Evolutionary conservation across 1,140 invertebrate species (phyloP).

Genomic region (Heterodera schachtii): DNA sequence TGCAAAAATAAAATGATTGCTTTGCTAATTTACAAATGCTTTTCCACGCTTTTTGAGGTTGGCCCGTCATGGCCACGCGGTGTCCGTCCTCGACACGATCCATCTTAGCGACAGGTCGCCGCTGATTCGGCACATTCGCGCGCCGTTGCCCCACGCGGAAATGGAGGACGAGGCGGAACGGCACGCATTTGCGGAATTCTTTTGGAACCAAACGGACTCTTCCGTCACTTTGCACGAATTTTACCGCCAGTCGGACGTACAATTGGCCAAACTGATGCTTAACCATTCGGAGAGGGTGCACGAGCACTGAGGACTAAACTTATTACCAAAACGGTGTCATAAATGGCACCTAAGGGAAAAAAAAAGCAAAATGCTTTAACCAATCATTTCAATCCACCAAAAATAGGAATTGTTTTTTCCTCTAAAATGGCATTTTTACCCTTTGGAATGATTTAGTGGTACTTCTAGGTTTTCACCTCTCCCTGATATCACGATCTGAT

Average conservation of each 20-base stretch:
- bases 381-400: no score
- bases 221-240: conserved; percentile 27
- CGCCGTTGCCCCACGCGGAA: conserved; percentile 17
- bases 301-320: neutral
- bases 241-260: conserved; percentile 7
- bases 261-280: conserved; percentile 24
- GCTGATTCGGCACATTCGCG: conserved; percentile 15
- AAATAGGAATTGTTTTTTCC: neutral
- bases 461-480: no score
- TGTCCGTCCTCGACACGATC: conserved; percentile 24
- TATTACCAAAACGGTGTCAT: no score
- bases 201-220: conserved; percentile 30
- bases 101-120: conserved; percentile 7
- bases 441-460: no score
- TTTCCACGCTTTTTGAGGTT: neutral
- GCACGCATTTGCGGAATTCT: conserved; percentile 23
- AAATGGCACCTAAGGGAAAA: no score
- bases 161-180: neutral
- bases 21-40: neutral
- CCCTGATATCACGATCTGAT: no score
- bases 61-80: conserved; percentile 15
- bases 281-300: conserved; percentile 16
- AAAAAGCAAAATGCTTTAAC: neutral
- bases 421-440: no score
- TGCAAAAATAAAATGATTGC: neutral